Conservation (phyloP, 2,888 invertebrate genomes). For the Acronicta leporina region DNA sequence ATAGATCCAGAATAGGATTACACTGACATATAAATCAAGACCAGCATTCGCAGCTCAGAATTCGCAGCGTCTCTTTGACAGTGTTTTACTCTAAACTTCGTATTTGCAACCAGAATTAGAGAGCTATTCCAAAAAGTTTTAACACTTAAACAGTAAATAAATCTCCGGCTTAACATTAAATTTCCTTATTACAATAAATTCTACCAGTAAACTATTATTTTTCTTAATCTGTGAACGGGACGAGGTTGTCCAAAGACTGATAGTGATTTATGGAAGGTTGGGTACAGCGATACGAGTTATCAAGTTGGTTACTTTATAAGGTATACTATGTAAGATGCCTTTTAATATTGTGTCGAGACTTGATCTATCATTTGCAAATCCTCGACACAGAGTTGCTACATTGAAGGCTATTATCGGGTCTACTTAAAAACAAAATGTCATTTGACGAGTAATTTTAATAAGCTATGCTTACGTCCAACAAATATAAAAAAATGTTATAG, state of each 20-base stretch:
- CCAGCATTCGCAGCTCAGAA: background rate
- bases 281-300: constrained; percentile 39
- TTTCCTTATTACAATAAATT: no score
- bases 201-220: background rate
- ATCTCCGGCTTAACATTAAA: no score
- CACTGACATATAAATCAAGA: background rate
- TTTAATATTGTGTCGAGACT: constrained; percentile 9
- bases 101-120: background rate
- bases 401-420: no score
- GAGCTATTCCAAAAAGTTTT: background rate
- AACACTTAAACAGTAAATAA: no score
- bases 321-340: constrained; percentile 19
- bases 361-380: no score
- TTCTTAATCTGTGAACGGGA: constrained; percentile 47
- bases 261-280: constrained; percentile 46
- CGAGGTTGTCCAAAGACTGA: constrained; percentile 69
- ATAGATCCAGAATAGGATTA: no score
- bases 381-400: no score
- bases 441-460: no score
- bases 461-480: no score
- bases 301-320: constrained; percentile 35
- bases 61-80: background rate
- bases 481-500: no score
- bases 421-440: no score
- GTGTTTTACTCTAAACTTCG: background rate